Percentiles rank a stretch among this genome's conserved stretches.
Conservation (phyloP, 2,113 vertebrate genomes). For the Crotalus tigris region DNA sequence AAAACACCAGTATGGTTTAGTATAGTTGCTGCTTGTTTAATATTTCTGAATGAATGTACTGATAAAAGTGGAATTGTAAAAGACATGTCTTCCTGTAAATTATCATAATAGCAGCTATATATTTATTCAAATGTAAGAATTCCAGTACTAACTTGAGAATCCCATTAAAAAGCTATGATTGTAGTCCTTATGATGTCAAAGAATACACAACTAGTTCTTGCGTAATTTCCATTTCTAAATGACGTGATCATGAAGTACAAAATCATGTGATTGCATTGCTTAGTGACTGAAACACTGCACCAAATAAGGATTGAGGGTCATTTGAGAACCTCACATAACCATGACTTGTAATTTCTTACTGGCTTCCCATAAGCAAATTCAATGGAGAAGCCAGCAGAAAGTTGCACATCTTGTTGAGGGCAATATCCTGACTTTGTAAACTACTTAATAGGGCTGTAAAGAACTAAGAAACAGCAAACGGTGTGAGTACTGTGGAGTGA, state of each 20-base stretch:
- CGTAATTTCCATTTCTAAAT: not conserved
- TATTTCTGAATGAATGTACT: not conserved
- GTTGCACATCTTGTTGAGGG: not conserved
- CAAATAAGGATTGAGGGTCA: not conserved
- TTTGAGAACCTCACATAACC: not conserved
- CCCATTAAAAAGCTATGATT: not conserved
- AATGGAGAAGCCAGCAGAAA: not conserved
- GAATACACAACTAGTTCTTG: not conserved
- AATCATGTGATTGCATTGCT: not conserved
- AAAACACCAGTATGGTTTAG: not conserved
- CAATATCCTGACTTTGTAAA: not conserved
- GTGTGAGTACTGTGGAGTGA: not conserved
- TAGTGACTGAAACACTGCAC: not conserved
- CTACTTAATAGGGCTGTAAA: not conserved
- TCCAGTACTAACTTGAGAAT: not conserved
- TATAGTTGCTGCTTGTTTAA: not conserved
- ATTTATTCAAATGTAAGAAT: not conserved
- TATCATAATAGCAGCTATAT: not conserved
- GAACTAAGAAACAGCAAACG: not conserved
- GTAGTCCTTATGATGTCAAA: not conserved
- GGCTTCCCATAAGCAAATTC: not conserved
- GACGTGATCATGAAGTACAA: not conserved
- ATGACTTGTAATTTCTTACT: not conserved
- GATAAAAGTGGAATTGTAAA: not conserved
- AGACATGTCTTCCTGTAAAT: not conserved